Conservation (phyloP, 2,113 vertebrate genomes). For the Xenotilapia caudafasciata region DNA sequence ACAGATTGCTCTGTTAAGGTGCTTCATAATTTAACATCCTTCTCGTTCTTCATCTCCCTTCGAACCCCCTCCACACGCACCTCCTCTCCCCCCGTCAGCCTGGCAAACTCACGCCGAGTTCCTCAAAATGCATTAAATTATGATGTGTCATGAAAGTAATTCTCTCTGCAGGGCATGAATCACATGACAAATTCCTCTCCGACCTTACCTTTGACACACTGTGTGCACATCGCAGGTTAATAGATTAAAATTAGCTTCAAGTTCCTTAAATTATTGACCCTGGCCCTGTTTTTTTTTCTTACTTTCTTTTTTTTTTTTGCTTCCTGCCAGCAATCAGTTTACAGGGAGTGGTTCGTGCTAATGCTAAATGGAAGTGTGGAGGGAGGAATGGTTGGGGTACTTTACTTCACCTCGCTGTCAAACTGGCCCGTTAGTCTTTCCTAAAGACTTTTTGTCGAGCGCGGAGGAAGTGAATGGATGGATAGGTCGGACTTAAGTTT, state of each 20-base stretch:
- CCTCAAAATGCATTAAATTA: slow-evolving; percentile 73
- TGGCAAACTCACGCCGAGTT: slow-evolving; percentile 63
- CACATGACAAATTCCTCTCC: slow-evolving; percentile 63
- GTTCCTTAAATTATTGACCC: slow-evolving; percentile 73
- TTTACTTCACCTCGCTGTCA: slow-evolving; percentile 45
- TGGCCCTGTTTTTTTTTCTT: slow-evolving; percentile 17
- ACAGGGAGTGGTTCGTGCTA: slow-evolving; percentile 6
- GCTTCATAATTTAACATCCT: slow-evolving; percentile 73
- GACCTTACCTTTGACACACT: slow-evolving; percentile 67
- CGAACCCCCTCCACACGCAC: background rate
- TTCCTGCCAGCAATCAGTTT: slow-evolving; percentile 53
- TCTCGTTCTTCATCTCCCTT: slow-evolving; percentile 48
- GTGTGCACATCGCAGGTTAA: slow-evolving; percentile 63
- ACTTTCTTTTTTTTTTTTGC: background rate
- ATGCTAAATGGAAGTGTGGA: slow-evolving; percentile 29
- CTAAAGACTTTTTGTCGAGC: slow-evolving; percentile 4
- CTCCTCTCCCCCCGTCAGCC: slow-evolving; percentile 8
- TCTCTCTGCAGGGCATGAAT: slow-evolving; percentile 62
- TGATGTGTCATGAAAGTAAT: slow-evolving; percentile 71
- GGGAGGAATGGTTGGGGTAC: background rate
- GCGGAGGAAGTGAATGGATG: background rate
- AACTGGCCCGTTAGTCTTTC: slow-evolving; percentile 26
- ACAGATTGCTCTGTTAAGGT: slow-evolving; percentile 70
- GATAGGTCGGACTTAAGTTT: slow-evolving; percentile 9
- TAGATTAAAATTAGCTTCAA: slow-evolving; percentile 69